A percentile compares a stretch with the other conserved stretches of the same genome.
Evolutionary conservation across 2,113 vertebrate genomes (phyloP).

Genomic region (Murina feae): DNA sequence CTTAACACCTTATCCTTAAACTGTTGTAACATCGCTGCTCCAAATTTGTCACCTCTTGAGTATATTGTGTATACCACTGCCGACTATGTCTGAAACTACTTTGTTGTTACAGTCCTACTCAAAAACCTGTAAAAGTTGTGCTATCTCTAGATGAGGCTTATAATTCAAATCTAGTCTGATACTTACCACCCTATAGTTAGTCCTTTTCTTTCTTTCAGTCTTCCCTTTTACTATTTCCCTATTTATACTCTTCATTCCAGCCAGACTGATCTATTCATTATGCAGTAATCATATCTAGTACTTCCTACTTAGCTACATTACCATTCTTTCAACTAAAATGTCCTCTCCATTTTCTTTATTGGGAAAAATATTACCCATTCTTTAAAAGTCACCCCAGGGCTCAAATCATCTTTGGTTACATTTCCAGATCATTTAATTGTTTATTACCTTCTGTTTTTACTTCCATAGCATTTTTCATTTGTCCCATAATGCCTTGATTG

Average conservation of each 20-base stretch:
- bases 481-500: neutral
- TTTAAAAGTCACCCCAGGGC: neutral
- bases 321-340: neutral
- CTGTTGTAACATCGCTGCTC: neutral
- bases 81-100: neutral
- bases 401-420: neutral
- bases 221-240: neutral
- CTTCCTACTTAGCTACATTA: neutral
- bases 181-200: neutral
- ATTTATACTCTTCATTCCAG: neutral
- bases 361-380: neutral
- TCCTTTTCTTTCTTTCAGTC: neutral
- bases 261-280: neutral
- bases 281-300: neutral
- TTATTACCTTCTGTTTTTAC: neutral
- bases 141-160: neutral
- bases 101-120: neutral
- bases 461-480: neutral
- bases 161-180: neutral
- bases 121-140: neutral
- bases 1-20: neutral
- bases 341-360: neutral
- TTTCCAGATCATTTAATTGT: neutral
- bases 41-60: neutral
- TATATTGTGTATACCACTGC: neutral